A percentile compares a stretch with the other conserved stretches of the same genome.
phyloP scores from a whole-genome alignment of 2,797 vertebrate genomes.

The Anomalospiza imberbis region DNA sequence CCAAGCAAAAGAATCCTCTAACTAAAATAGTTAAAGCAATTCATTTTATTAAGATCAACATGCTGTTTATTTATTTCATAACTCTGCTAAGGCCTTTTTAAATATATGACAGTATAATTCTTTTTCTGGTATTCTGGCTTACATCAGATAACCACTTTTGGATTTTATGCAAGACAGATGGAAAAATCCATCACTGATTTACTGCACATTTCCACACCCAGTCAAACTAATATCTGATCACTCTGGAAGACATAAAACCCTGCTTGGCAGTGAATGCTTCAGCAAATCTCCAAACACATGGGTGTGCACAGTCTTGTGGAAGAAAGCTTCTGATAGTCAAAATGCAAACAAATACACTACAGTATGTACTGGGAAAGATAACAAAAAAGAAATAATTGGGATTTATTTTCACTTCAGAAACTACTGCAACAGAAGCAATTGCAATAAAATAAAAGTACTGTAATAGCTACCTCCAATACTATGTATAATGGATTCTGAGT shows the following conservation, averaged over 20 bases:
- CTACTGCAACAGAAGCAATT: not conserved
- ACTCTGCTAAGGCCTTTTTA: not conserved
- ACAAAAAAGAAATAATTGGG: not conserved
- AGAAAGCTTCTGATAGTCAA: not conserved
- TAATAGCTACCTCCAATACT: not conserved
- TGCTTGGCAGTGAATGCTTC: not conserved
- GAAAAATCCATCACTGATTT: slow-evolving; percentile 57
- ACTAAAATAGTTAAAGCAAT: not conserved
- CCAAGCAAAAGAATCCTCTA: not conserved
- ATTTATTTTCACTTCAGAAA: not conserved
- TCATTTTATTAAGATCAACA: not conserved
- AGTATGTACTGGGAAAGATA: not conserved
- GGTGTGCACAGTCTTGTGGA: not conserved
- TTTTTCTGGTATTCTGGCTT: slow-evolving; percentile 44
- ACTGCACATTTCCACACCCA: slow-evolving; percentile 42
- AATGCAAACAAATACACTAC: not conserved
- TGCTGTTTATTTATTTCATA: not conserved
- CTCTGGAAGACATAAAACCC: slow-evolving; percentile 3
- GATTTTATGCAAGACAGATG: slow-evolving; percentile 37
- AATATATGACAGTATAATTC: not conserved
- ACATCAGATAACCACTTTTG: slow-evolving; percentile 36
- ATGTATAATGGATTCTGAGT: not conserved
- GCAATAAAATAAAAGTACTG: not conserved
- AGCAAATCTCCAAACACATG: slow-evolving; percentile 14
- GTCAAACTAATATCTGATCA: slow-evolving; percentile 34